These are phyloP conservation scores for Adineta ricciae DNA, from an alignment of 2,888 invertebrate species.

Conservation along the genomic window DNA sequence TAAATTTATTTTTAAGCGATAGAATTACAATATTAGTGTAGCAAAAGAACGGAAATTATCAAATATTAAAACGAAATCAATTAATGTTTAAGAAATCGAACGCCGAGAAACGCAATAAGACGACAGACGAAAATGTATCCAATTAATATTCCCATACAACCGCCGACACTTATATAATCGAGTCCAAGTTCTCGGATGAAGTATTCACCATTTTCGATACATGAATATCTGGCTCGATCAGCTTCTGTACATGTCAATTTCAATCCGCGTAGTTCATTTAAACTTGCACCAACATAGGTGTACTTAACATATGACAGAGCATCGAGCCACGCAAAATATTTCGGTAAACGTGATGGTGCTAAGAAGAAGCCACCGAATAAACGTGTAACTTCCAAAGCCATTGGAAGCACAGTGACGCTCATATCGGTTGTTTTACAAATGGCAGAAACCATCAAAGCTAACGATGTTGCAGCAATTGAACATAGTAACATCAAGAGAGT, in stretches of 20 bases:
- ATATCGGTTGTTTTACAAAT: constrained; percentile 1
- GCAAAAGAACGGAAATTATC: neutral
- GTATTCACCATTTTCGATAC: neutral
- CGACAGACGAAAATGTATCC: neutral
- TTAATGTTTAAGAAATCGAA: neutral
- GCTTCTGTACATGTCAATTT: neutral
- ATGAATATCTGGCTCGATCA: neutral
- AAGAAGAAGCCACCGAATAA: neutral
- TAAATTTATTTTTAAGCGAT: neutral
- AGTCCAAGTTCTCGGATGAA: neutral
- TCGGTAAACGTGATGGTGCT: neutral
- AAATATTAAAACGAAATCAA: neutral
- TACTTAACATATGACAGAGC: neutral
- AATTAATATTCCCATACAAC: neutral
- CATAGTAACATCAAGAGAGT: neutral
- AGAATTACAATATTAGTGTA: neutral
- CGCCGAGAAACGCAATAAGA: neutral
- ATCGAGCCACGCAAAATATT: neutral
- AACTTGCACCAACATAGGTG: neutral
- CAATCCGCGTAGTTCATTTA: neutral
- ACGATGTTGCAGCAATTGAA: neutral
- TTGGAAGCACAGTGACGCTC: neutral
- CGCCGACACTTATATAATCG: neutral
- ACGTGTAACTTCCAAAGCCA: neutral
- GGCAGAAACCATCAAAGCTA: neutral